These are phyloP conservation scores for Entomyzon cyanotis DNA, from an alignment of 2,113 vertebrate genomes.

Conservation along the genomic window DNA sequence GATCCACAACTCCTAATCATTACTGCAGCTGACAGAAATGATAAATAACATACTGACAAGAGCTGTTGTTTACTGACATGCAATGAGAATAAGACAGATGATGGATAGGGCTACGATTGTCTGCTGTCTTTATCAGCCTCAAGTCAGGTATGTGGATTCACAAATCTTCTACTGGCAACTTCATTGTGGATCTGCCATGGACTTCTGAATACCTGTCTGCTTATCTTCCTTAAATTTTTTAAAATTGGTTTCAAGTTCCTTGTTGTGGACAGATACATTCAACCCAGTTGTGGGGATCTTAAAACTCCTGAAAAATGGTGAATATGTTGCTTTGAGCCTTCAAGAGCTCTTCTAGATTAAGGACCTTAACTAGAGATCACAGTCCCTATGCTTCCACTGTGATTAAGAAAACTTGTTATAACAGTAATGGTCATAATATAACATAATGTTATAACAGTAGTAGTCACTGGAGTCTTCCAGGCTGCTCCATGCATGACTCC, in stretches of 20 bases:
- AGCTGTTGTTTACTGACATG: neutral
- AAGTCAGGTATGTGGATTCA: neutral
- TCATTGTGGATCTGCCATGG: neutral
- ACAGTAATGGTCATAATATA: neutral
- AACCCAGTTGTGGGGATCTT: neutral
- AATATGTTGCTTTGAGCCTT: neutral
- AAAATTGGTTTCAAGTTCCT: neutral
- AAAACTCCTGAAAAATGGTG: neutral
- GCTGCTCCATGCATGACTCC: neutral
- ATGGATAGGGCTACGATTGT: neutral
- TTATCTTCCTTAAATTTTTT: neutral
- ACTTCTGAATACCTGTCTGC: neutral
- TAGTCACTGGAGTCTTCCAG: neutral
- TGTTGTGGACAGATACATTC: neutral
- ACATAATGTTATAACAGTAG: neutral
- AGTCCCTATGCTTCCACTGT: rapidly evolving
- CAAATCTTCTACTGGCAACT: neutral
- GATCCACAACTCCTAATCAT: neutral
- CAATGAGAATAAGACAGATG: neutral
- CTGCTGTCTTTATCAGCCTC: constrained; percentile 22
- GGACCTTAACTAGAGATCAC: neutral
- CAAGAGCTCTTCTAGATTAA: neutral
- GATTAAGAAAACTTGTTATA: neutral
- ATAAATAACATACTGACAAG: neutral
- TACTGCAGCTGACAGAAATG: neutral